Conservation (phyloP, 1,140 invertebrate species). For the Eriocheir sinensis region DNA sequence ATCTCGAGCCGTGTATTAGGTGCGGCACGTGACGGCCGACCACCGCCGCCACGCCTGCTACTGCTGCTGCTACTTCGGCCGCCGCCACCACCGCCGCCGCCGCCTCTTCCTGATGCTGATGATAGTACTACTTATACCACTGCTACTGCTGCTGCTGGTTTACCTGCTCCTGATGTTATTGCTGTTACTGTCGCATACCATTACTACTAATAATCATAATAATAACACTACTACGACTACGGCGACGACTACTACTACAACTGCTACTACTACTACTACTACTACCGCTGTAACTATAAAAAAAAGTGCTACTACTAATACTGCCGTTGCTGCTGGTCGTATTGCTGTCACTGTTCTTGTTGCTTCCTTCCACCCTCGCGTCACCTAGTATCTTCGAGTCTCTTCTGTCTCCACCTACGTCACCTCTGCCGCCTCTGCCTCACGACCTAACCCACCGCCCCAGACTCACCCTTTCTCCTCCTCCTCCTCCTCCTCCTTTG, state of each 20-base stretch:
- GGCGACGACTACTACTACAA: not conserved
- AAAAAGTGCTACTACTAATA: not conserved
- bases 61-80: not conserved
- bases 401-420: not conserved
- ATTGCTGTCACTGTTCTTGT: too few relatives aligned
- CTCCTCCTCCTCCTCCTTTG: not conserved
- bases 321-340: not conserved
- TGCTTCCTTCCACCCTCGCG: not conserved
- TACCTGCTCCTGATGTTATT: too few relatives aligned
- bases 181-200: too few relatives aligned
- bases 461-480: not conserved
- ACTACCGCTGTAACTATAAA: not conserved
- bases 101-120: too few relatives aligned
- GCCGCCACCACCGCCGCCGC: not conserved
- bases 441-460: not conserved
- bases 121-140: too few relatives aligned
- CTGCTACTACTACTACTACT: not conserved
- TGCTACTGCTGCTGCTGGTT: too few relatives aligned
- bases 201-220: too few relatives aligned
- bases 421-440: not conserved
- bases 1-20: constrained; percentile 61
- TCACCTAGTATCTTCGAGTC: not conserved
- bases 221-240: too few relatives aligned
- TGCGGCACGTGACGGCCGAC: not conserved
- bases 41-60: not conserved